Base-by-base conservation (phyloP, 2,888 invertebrate genomes). In the Drosophila quinaria region DNA sequence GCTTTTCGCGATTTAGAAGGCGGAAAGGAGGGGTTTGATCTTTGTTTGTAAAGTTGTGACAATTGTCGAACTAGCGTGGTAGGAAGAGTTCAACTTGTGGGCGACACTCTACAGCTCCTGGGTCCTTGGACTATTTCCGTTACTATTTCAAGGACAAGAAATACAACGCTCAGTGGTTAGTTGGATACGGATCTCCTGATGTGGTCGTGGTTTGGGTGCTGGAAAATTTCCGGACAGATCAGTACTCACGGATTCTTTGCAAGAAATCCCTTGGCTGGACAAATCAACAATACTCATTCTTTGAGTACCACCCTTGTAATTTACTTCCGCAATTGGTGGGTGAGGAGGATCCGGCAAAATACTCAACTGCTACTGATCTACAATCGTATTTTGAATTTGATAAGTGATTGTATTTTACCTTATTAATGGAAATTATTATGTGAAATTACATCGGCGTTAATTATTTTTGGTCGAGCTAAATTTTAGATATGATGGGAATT, bases 51-150 rank as follows among this genome's bases (percentile, higher is more conserved):
- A n/a, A n/a, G n/a, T n/a, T n/a, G n/a, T n/a, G n/a, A n/a, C n/a
- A n/a, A n/a, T n/a, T n/a, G n/a, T n/a, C n/a, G n/a, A n/a, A n/a
- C n/a, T n/a, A n/a, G n/a, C n/a, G n/a, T n/a, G n/a, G n/a, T n/a
- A n/a, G n/a, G n/a, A n/a, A n/a, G n/a, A 47, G 15, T 46, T 68
- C 1, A 55, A 61, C 44, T 39, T 82, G 0, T 58, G 47, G 50
- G 44, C 67, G 2, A 52, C 58, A 15, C 37, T 76, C 0, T 74
- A 72, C 13, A 22, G 49, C 1, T 82, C 87, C 13, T 74, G 80
- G 83, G 33, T 54, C 1, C 31, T 82, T 15, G 83, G 87, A 0
- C 10, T 87, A 15, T 74, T 83, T 17, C 87, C 87, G 2, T 87
- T 80, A 37, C 9, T 69, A 69, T 25, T 5, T 5, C 22, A 5